Base-by-base conservation (phyloP, 2,888 invertebrate genomes). In the Glaucopsyche alexis region DNA sequence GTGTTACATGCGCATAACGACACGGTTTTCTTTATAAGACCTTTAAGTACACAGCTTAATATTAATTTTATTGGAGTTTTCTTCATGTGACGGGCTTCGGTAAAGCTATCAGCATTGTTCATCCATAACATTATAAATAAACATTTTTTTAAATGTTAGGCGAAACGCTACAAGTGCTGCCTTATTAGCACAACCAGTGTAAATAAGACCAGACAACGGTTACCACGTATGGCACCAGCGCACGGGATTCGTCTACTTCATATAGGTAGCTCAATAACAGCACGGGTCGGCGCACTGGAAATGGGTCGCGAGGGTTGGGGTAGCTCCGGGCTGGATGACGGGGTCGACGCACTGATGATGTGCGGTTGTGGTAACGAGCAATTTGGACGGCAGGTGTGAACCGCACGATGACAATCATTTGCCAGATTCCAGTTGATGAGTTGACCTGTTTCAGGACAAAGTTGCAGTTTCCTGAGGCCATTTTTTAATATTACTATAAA, bases 201-300 rank as follows among this genome's bases (percentile, higher is more conserved):
- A 55, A 19, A 55, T 42, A 42, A 52, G 16, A 52, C 16, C 8
- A 52, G 7, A 7, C 16, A 16, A 52, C 16, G 6, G 50, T n/a
- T 8, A 52, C 16, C 52, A 65, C 29, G 64, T 1, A 38, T 65
- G 65, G 14, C 75, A 71, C 66, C 69, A 70, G 50, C 50, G 72
- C 67, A 71, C 71, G 16, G 72, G 75, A 77, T 75, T 78, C 75
- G 73, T 78, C 78, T 75, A 80, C 84, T 84, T 84, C 84, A 80
- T 84, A 81, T 80, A 77, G 79, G 77, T 76, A 77, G 79, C 77
- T 76, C 80, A 78, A 80, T 80, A 78, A 79, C 75, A 74, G 75
- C 73, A 72, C 75, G 81, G 87, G 87, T 87, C 86, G 82, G 76
- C 78, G 87, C 78, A 84, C 88, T 80, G 79, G 76, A 87, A 83